Base-by-base conservation (phyloP, 2,113 vertebrate species). In the Hippocampus comes region DNA sequence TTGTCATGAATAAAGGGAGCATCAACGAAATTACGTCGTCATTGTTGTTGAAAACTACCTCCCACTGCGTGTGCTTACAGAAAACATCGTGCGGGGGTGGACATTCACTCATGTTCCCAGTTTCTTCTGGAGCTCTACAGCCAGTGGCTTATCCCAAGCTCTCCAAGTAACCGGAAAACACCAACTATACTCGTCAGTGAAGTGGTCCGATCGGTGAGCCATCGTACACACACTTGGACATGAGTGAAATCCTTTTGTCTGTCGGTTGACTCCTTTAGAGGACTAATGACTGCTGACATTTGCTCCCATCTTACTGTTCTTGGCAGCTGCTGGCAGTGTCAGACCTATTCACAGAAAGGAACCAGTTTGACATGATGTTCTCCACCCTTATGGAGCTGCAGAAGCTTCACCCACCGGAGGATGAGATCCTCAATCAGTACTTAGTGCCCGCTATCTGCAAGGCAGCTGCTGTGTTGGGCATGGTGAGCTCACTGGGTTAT, bases 301-400 rank as follows among this genome's bases (percentile, higher is more conserved):
- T 73, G 14, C 41, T 41, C 9, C 12, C 12, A 15, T 34, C 42
- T 17, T 5, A 9, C 42, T n/a, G 63, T 55, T 59, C 18, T 56
- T 23, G 70, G 38, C 78, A 99, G 97, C 94, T 99, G 84, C 93
- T 99, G 71, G 95, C 96, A 23, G 96, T 99, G 63, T 99, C 97
- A 0, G 97, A 99, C 90, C 87, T 99, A 76, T 99, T 99, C 92
- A 99, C 97, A 0, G 97, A 99, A 84, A 94, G 97, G 82, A 98
- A 93, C 89, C 97, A 99, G 89, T 99, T 98, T 88, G 97, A 99
- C 88, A 97, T 94, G 95, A 99, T 99, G 97, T 99, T 96, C 77
- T 86, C 91, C 57, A 96, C 97, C 0, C 74, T 99, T 86, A 95
- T 92, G n/a, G 96, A 98, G 70, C 85, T 99, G 59, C 94, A 96